Evolutionary conservation across 1,140 invertebrate genomes (phyloP).

Genomic region (Theocolax elegans): DNA sequence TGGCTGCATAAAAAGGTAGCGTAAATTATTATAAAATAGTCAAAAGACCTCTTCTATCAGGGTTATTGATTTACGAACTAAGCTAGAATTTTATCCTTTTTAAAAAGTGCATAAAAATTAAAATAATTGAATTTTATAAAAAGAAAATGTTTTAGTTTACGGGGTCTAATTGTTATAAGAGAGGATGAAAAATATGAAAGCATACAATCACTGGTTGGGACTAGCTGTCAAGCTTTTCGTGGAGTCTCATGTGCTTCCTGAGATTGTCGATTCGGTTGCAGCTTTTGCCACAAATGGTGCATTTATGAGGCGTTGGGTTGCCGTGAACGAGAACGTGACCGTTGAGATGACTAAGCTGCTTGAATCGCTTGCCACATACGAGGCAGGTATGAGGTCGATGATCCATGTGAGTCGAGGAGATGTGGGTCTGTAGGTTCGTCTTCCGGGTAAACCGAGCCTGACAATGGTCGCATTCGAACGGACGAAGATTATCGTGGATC

Average conservation of each 20-base stretch:
- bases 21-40: too few relatives aligned
- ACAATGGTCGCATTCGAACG: constrained; percentile 59
- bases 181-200: too few relatives aligned
- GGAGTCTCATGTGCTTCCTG: constrained; percentile 58
- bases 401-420: constrained; percentile 62
- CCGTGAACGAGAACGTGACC: constrained; percentile 59
- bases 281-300: constrained; percentile 55
- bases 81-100: too few relatives aligned
- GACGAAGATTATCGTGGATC: constrained; percentile 57
- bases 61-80: too few relatives aligned
- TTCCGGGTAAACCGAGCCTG: constrained; percentile 58
- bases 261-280: constrained; percentile 58
- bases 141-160: too few relatives aligned
- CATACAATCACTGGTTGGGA: too few relatives aligned
- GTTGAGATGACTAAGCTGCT: constrained; percentile 58
- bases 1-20: too few relatives aligned
- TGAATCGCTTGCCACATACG: constrained; percentile 66
- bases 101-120: too few relatives aligned
- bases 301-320: constrained; percentile 59
- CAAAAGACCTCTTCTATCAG: too few relatives aligned
- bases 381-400: constrained; percentile 66
- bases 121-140: too few relatives aligned
- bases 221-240: too few relatives aligned
- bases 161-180: too few relatives aligned
- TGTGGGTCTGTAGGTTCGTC: constrained; percentile 58